Evolutionary conservation across 2,797 vertebrate genomes (phyloP), one percentile per base, ranked within the genome.

Genomic region (Syndactyla subalaris): DNA sequence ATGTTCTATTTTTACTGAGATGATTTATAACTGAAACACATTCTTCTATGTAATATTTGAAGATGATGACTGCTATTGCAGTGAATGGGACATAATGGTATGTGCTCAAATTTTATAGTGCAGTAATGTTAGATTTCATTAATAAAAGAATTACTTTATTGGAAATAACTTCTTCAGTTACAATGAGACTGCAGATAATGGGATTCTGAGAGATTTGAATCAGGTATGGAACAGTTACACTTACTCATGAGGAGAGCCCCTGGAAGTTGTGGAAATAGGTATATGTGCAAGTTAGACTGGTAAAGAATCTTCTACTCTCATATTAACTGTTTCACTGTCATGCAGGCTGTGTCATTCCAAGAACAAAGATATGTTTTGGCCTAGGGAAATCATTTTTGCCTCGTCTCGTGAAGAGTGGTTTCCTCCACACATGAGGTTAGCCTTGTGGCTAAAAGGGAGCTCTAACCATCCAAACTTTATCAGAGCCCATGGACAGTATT

Each of bases 81-180:
- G 38, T 85, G 89, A 93, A 92, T 86, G 48, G 89, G 51, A 84
- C 48, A 63, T 39, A 89, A 76, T 12, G 7, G 43, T 63, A 84
- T 81, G 55, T 45, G 45, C 15, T 85, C 32, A 88, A n/a, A 66
- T 92, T 92, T 93, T 91, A 81, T 36, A 59, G 51, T n/a, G 19
- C 24, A 52, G 34, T 92, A 75, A 70, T 66, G 15, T 7, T 70
- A 49, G 58, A 78, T 92, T 91, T 92, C 70, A 66, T 92, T 95
- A 95, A 90, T 67, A 59, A 88, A 93, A 85, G 1, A 88, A 89
- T 88, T 93, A 75, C 54, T 67, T 89, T 65, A 77, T 70, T 88
- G 66, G 66, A 95, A 94, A 89, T 83, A 88, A 75, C 23, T 77
- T 78, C 68, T 83, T 15, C 78, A 73, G 54, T 84, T 76, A 45